Percentiles rank a stretch among this genome's conserved stretches.
These are phyloP conservation scores for Popillia japonica DNA, from an alignment of 1,140 invertebrate species.

Conservation along the genomic window DNA sequence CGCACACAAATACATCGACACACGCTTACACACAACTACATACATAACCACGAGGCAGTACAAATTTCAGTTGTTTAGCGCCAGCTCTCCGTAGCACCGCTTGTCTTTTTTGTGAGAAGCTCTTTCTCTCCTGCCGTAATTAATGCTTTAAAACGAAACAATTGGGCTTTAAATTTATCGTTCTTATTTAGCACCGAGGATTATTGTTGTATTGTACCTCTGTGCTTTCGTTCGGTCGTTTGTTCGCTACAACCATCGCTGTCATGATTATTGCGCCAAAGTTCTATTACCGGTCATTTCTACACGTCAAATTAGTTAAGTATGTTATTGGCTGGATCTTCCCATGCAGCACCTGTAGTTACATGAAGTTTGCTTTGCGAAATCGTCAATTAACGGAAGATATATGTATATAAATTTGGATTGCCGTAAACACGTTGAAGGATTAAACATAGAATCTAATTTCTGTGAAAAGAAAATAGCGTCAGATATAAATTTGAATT, in stretches of 20 bases:
- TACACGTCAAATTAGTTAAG: constrained; percentile 6
- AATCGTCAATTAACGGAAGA: neutral
- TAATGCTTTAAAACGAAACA: constrained; percentile 32
- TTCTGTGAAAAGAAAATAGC: no score
- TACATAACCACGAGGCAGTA: constrained; percentile 7
- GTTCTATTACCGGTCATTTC: neutral
- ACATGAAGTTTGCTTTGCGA: neutral
- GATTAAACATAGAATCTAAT: no score
- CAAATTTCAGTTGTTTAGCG: constrained; percentile 31
- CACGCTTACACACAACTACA: neutral
- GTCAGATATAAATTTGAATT: no score
- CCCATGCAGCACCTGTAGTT: neutral
- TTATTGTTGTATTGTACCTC: constrained; percentile 27
- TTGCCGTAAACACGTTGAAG: no score
- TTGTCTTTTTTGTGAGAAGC: neutral
- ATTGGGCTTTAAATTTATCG: constrained; percentile 34
- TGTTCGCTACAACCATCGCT: neutral
- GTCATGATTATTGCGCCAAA: neutral
- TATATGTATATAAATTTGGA: no score
- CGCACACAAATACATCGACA: neutral
- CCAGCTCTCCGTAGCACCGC: neutral
- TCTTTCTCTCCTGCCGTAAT: neutral
- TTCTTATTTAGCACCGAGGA: constrained; percentile 21
- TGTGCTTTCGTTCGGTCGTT: neutral
- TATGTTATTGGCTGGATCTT: neutral